A percentile compares a stretch with the other conserved stretches of the same genome.
phyloP scores from a whole-genome alignment of 2,888 invertebrate species.

The Metalampra italica region DNA sequence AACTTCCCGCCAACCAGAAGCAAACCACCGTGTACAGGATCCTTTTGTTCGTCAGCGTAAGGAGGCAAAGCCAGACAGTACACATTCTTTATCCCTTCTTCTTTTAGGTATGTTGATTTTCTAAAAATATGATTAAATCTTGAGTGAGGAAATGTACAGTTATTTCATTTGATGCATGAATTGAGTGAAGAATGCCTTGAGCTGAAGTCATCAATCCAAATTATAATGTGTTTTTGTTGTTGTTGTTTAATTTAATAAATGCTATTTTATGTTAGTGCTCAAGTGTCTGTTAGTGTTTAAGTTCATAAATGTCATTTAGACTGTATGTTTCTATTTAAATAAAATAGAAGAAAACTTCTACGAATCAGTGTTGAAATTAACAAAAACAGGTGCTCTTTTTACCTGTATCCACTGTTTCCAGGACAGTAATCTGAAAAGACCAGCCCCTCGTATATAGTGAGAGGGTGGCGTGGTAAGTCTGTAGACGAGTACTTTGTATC shows the following conservation, averaged over 20 bases:
- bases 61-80: slow-evolving; percentile 56
- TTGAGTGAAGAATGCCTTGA: too few relatives aligned
- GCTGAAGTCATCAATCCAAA: too few relatives aligned
- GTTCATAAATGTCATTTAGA: too few relatives aligned
- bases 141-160: too few relatives aligned
- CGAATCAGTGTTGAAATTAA: too few relatives aligned
- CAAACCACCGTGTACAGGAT: slow-evolving; percentile 54
- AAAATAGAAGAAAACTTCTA: too few relatives aligned
- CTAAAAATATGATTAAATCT: slow-evolving; percentile 33
- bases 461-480: slow-evolving; percentile 34
- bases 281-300: too few relatives aligned
- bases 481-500: slow-evolving; percentile 30
- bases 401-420: slow-evolving; percentile 45
- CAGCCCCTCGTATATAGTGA: slow-evolving; percentile 38
- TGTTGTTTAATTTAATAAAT: too few relatives aligned
- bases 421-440: slow-evolving; percentile 51
- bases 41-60: slow-evolving; percentile 41
- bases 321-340: too few relatives aligned
- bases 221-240: too few relatives aligned
- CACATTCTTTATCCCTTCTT: slow-evolving; percentile 40
- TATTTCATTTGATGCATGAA: too few relatives aligned
- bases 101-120: slow-evolving; percentile 27
- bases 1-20: slow-evolving; percentile 54
- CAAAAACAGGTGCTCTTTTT: slow-evolving; percentile 2
- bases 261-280: too few relatives aligned